phyloP scores from a whole-genome alignment of 2,888 invertebrate genomes.

The Heteromurus nitidus region DNA sequence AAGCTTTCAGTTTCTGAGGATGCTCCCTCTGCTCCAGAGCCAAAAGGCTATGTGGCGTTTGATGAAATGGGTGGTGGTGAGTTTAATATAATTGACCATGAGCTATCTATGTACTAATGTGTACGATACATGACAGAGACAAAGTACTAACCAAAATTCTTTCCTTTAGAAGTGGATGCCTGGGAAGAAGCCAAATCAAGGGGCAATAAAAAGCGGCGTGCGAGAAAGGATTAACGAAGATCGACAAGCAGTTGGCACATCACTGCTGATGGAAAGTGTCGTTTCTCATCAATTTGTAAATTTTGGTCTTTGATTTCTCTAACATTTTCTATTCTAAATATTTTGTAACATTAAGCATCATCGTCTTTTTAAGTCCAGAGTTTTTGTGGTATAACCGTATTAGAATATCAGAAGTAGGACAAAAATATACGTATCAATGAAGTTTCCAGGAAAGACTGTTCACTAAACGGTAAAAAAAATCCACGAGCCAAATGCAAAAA shows the following conservation, averaged over 20 bases:
- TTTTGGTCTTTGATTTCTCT: background rate
- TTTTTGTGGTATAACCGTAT: background rate
- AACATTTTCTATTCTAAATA: background rate
- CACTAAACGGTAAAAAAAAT: background rate
- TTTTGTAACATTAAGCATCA: background rate
- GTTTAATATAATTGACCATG: too few relatives aligned
- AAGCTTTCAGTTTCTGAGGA: slow-evolving; percentile 46
- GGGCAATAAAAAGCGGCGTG: slow-evolving; percentile 73
- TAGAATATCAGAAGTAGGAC: background rate
- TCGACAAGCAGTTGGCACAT: background rate
- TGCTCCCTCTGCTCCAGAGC: slow-evolving; percentile 52
- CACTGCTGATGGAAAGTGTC: background rate
- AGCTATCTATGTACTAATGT: too few relatives aligned
- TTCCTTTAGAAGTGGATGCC: slow-evolving; percentile 81
- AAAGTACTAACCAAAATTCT: too few relatives aligned
- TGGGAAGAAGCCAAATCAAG: slow-evolving; percentile 85
- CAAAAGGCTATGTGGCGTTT: slow-evolving; percentile 76
- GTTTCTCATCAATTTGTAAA: slow-evolving; percentile 7
- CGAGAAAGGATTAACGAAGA: slow-evolving; percentile 68
- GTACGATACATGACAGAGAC: too few relatives aligned
- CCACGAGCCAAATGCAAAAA: background rate
- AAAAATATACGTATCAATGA: background rate
- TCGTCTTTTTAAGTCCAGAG: background rate
- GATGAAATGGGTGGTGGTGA: slow-evolving; percentile 79
- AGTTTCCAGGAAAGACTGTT: slow-evolving; percentile 9